Evolutionary conservation across 2,113 vertebrate genomes (phyloP).

Genomic region (Zosterops hypoxanthus): DNA sequence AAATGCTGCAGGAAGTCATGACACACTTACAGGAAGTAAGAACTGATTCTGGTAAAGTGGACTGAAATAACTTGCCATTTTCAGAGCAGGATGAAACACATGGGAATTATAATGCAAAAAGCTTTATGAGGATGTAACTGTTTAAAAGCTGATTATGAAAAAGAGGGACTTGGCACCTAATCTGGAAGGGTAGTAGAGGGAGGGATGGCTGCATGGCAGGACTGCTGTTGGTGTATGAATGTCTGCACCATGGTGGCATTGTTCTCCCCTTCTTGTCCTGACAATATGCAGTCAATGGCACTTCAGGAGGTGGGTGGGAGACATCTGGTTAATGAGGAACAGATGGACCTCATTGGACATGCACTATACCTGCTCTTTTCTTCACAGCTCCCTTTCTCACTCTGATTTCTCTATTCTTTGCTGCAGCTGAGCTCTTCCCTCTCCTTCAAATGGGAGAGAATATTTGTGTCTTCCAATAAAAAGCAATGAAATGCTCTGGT

Average conservation of each 20-base stretch:
- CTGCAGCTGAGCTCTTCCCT: conserved; percentile 28
- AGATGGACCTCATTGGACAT: conserved; percentile 56
- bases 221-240: conserved; percentile 52
- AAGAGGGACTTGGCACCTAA: conserved; percentile 45
- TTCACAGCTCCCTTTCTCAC: neutral
- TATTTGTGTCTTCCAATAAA: neutral
- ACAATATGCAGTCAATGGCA: conserved; percentile 61
- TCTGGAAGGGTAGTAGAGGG: conserved; percentile 35
- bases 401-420: conserved; percentile 12
- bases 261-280: conserved; percentile 55
- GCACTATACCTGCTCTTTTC: conserved; percentile 41
- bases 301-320: conserved; percentile 70
- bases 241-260: conserved; percentile 58
- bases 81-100: conserved; percentile 50
- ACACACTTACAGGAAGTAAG: conserved; percentile 33
- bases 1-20: conserved; percentile 40
- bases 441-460: neutral
- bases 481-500: neutral
- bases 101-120: conserved; percentile 35
- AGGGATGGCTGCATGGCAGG: conserved; percentile 59
- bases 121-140: conserved; percentile 51
- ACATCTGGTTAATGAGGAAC: conserved; percentile 72
- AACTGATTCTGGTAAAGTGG: neutral
- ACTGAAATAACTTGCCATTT: conserved; percentile 43
- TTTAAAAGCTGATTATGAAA: conserved; percentile 59